Evolutionary conservation across 2,888 invertebrate genomes (phyloP).

Genomic region (Acronicta psi): DNA sequence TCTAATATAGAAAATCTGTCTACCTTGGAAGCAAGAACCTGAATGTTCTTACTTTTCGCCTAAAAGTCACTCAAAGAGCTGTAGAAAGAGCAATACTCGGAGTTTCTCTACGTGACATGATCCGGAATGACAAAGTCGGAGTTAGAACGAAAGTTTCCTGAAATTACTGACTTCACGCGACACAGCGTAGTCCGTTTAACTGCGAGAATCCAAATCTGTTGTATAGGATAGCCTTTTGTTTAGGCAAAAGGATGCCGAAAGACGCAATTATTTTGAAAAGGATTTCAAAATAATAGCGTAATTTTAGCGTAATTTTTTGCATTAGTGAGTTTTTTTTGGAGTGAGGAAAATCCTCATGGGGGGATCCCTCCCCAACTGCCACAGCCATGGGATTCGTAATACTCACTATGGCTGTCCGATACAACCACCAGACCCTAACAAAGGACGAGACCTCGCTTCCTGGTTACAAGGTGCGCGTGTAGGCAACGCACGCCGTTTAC

Average conservation of each 20-base stretch:
- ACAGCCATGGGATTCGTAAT: too few relatives aligned
- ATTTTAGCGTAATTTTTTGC: too few relatives aligned
- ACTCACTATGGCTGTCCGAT: too few relatives aligned
- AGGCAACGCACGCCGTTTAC: too few relatives aligned
- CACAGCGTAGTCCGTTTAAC: conserved; percentile 26
- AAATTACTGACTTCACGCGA: conserved; percentile 42
- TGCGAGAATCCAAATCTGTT: conserved; percentile 22
- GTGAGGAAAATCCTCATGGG: too few relatives aligned
- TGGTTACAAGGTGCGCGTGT: too few relatives aligned
- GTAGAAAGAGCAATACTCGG: conserved; percentile 40
- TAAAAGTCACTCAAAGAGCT: conserved; percentile 39
- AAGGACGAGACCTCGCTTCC: too few relatives aligned
- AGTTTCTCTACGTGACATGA: conserved; percentile 51
- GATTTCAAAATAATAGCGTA: too few relatives aligned
- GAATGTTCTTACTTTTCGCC: conserved; percentile 8
- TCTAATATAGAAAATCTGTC: not conserved
- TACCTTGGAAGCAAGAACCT: not conserved
- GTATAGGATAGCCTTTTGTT: conserved; percentile 9
- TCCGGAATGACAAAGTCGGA: conserved; percentile 42
- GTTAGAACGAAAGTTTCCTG: conserved; percentile 36
- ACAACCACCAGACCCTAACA: too few relatives aligned
- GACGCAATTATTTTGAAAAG: not conserved
- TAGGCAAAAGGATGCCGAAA: not conserved
- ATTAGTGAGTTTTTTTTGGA: too few relatives aligned
- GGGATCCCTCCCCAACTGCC: too few relatives aligned